Base-by-base conservation (phyloP, 2,113 vertebrate genomes). In the Lethenteron reissneri region DNA sequence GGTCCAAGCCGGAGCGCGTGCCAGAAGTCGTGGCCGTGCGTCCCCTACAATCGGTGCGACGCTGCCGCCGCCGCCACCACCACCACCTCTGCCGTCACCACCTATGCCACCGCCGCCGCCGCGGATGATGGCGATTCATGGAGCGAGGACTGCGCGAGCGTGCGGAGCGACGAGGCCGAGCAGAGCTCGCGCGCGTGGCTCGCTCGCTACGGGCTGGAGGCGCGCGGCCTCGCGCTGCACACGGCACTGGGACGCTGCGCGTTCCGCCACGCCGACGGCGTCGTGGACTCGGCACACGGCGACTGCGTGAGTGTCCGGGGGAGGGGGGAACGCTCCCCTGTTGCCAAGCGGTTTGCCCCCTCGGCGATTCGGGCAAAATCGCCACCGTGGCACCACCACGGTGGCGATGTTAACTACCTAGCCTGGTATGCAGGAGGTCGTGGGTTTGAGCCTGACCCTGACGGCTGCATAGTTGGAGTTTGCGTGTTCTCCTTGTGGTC, bases 201-300 rank as follows among this genome's bases (percentile, higher is more conserved):
- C 56, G 77, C 81, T 77, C 81, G 76, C 70, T 78, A 83, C 3
- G 83, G 86, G 69, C 75, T 88, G 76, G 82, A 84, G 77, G 79
- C 82, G 60, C 83, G 82, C 77, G 83, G 81, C 21, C 79, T 88
- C 69, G 78, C 78, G 0, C 74, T 83, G 10, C 80, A 81, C 0
- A 79, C 83, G 10, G 82, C 79, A 1, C 81, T 87, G 70, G 81
- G 80, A 2, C 81, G 84, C 57, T 83, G 82, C 57, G 76, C 80
- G 74, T 88, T 88, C 75, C 83, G 77, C 60, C 84, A 86, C 0
- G 76, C 74, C 1, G 81, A 84, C 71, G 85, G 84, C 5, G 71
- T 83, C 10, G 80, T 87, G 71, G 81, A 80, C 70, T 81, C 86
- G 76, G 85, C 81, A 81, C 76, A 74, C 75, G 86, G 73, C 83